Percentiles rank a stretch among this genome's conserved stretches.
phyloP scores from a whole-genome alignment of 2,888 invertebrate species.

The Apamea sordens region DNA sequence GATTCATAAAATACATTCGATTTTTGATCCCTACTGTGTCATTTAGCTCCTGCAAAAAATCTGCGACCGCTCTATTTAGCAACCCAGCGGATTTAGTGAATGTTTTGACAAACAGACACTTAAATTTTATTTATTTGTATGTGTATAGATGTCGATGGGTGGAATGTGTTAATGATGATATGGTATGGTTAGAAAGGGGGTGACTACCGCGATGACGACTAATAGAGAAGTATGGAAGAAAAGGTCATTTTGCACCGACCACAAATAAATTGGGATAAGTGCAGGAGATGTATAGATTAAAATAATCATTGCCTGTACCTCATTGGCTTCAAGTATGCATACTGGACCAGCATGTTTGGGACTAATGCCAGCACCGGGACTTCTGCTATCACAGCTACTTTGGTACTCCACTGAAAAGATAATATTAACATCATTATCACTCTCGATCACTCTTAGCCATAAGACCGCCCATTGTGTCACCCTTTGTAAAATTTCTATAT shows the following conservation, averaged over 20 bases:
- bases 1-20: too few species aligned
- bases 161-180: too few species aligned
- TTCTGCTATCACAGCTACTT: conserved; percentile 95
- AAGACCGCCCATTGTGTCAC: too few species aligned
- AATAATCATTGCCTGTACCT: conserved; percentile 83
- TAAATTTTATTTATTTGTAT: neutral
- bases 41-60: neutral
- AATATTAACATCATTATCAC: neutral
- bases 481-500: too few species aligned
- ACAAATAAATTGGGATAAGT: too few species aligned
- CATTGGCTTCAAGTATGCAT: conserved; percentile 94
- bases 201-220: too few species aligned
- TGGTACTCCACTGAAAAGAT: conserved; percentile 93
- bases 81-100: neutral
- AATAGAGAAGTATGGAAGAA: too few species aligned
- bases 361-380: conserved; percentile 93
- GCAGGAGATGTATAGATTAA: neutral
- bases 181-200: too few species aligned
- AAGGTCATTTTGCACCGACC: too few species aligned
- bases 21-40: neutral
- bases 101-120: neutral
- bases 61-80: neutral
- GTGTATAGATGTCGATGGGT: too few species aligned
- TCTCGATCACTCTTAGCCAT: too few species aligned
- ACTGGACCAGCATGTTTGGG: conserved; percentile 94